Evolutionary conservation across 37 sponge, comb jelly and placozoan species (phyloP), one percentile per base, ranked within the genome.

Genomic region (Hexactinellida sp.): DNA sequence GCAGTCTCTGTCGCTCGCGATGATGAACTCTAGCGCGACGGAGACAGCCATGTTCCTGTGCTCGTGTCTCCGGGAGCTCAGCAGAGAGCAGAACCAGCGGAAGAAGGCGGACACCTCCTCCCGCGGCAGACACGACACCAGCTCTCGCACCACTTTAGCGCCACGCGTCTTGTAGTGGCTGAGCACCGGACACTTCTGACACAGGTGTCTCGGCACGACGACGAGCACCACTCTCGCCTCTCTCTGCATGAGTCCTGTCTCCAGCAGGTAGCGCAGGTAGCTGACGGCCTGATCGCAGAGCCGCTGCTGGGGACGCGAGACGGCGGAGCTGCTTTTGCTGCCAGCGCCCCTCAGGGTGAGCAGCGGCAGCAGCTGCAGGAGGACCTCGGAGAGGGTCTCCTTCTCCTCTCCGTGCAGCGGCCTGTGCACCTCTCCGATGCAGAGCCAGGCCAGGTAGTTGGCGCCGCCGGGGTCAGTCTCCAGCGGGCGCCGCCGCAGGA

Each of bases 41-140:
- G 76, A 63, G 76, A 63, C 76, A n/a, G 76, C 3, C 76, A 63
- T 28, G 34, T 63, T 63, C 76, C 76, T 63, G 34, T 63, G 76
- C 34, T 63, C 76, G 76, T 63, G 76, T n/a, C 76, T 63, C 76
- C 34, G 3, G 76, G 76, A 63, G 76, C 34, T 23, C 28, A 28
- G 25, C 76, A 63, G 34, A 7, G 76, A 63, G 76, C 19, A 63
- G 34, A 63, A 63, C 76, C 76, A 63, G 30, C 76, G 34, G 30
- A 63, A 63, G 76, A 63, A 63, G 34, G 76, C 76, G 34, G 76
- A 63, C 19, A 63, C 3, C 32, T 63, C 76, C 76, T 63, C 76
- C 34, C 30, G 19, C 13, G 25, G 76, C 19, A 63, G 34, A n/a
- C 34, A n/a, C 3, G 76, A 63, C 5, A 63, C 76, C 28, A 63